A percentile compares a stretch with the other conserved stretches of the same genome.
Conservation (phyloP, 2,888 invertebrate genomes). For the Choreutis nemorana region DNA sequence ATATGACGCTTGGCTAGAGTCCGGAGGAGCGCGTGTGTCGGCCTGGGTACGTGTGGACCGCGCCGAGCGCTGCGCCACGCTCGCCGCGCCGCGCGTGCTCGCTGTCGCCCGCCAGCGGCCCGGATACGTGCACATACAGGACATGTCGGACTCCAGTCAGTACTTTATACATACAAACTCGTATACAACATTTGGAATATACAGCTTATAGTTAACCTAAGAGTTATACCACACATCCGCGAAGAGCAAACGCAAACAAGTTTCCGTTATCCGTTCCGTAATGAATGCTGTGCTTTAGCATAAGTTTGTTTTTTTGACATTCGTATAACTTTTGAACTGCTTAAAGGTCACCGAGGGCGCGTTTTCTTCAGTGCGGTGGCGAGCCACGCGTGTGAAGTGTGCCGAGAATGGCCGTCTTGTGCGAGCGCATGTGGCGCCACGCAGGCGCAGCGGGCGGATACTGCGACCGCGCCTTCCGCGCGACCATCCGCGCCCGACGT, state of each 20-base stretch:
- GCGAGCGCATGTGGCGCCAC: constrained; percentile 41
- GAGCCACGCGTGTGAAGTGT: constrained; percentile 83
- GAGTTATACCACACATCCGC: too few relatives aligned
- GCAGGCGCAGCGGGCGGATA: constrained; percentile 22
- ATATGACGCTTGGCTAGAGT: constrained; percentile 28
- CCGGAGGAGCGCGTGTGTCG: constrained; percentile 37
- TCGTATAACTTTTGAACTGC: too few relatives aligned
- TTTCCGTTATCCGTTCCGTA: too few relatives aligned
- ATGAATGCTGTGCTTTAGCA: too few relatives aligned
- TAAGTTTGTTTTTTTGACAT: too few relatives aligned
- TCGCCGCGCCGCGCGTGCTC: constrained; percentile 83
- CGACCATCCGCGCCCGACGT: constrained; percentile 9
- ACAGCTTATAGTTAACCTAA: too few relatives aligned
- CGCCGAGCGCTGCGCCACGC: constrained; percentile 80
- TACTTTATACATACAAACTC: too few relatives aligned
- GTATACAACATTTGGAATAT: too few relatives aligned
- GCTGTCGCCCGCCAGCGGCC: constrained; percentile 88
- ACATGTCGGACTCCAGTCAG: constrained; percentile 93
- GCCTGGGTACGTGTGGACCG: constrained; percentile 51
- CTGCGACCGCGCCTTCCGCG: constrained; percentile 3
- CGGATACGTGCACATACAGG: constrained; percentile 84
- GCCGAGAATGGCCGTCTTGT: constrained; percentile 67
- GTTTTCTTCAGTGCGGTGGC: constrained; percentile 79
- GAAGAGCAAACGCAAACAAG: too few relatives aligned
- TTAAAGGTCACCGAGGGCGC: constrained; percentile 80